These are phyloP conservation scores for Scaptomyza reducta DNA, from an alignment of 2,888 invertebrate genomes.

Conservation along the genomic window DNA sequence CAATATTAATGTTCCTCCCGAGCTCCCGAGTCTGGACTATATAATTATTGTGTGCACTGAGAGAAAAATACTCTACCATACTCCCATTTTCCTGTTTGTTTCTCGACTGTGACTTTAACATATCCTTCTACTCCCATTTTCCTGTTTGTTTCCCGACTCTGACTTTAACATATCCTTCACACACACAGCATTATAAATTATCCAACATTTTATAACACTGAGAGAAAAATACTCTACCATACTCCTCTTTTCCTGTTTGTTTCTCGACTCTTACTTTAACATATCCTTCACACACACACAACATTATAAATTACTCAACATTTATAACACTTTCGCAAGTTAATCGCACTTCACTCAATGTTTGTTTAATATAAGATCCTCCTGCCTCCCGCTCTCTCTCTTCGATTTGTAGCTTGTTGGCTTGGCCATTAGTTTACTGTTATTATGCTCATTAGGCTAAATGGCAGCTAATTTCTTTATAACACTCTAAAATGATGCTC, in stretches of 20 bases:
- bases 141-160: too few relatives aligned
- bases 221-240: background rate
- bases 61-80: background rate
- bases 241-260: too few relatives aligned
- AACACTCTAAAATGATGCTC: slow-evolving; percentile 71
- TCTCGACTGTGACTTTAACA: background rate
- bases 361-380: slow-evolving; percentile 65
- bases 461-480: slow-evolving; percentile 75
- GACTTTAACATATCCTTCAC: background rate
- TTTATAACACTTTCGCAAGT: slow-evolving; percentile 75
- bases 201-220: too few relatives aligned
- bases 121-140: too few relatives aligned
- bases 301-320: slow-evolving; percentile 61
- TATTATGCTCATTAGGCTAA: slow-evolving; percentile 75
- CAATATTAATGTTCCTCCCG: slow-evolving; percentile 52
- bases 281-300: background rate
- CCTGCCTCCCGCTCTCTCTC: background rate
- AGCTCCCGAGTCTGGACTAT: slow-evolving; percentile 4
- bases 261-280: background rate
- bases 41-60: slow-evolving; percentile 16
- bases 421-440: slow-evolving; percentile 66
- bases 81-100: too few relatives aligned
- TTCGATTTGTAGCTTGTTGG: slow-evolving; percentile 1
- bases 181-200: too few relatives aligned
- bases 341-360: slow-evolving; percentile 75